These are phyloP conservation scores for Marronus borbonicus DNA, from an alignment of 2,888 invertebrate species.

Conservation along the genomic window DNA sequence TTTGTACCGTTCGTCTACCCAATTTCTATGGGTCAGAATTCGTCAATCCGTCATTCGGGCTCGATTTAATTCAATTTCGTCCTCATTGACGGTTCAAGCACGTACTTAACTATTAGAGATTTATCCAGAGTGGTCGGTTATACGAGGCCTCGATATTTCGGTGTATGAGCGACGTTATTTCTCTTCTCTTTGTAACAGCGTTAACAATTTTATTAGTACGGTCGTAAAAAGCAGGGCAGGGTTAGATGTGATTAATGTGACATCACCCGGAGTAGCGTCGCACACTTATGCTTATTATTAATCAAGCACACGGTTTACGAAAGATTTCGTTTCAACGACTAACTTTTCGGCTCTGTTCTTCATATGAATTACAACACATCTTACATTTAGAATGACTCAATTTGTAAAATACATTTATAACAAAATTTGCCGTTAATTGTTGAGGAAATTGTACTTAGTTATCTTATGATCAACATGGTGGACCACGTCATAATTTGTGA, in stretches of 20 bases:
- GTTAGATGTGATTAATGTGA: slow-evolving; percentile 25
- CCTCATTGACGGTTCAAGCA: slow-evolving; percentile 15
- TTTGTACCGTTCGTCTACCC: neutral
- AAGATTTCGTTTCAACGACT: neutral
- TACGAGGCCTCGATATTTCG: neutral
- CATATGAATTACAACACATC: neutral
- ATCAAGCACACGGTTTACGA: neutral
- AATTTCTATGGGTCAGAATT: slow-evolving; percentile 1
- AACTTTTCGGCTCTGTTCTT: neutral
- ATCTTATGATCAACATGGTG: no score
- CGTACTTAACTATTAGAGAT: slow-evolving; percentile 18
- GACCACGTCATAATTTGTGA: no score
- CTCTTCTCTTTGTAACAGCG: neutral
- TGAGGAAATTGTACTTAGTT: no score
- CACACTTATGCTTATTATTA: neutral
- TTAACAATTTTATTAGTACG: slow-evolving; percentile 21
- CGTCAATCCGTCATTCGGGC: slow-evolving; percentile 19
- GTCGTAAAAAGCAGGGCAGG: slow-evolving; percentile 12
- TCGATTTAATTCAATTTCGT: slow-evolving; percentile 36
- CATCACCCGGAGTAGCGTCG: neutral
- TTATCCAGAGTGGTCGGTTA: neutral
- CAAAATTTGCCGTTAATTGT: no score
- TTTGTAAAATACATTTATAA: no score
- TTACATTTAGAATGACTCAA: no score
- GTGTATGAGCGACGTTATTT: neutral